phyloP scores from a whole-genome alignment of 1,140 invertebrate genomes.

The Neuroterus valhalla region DNA sequence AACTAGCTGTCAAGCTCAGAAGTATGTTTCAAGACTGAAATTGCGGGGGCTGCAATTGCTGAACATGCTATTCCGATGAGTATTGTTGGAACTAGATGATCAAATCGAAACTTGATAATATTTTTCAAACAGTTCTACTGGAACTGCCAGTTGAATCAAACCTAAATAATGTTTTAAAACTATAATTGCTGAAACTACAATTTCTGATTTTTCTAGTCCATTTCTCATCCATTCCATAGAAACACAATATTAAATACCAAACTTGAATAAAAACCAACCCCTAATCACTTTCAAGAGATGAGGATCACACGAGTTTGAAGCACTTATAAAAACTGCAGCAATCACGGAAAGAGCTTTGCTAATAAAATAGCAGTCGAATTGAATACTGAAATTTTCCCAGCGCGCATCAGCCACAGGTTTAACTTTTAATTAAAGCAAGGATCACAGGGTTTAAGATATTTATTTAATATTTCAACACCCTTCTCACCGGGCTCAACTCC shows the following conservation, averaged over 20 bases:
- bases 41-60: no score
- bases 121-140: no score
- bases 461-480: conserved; percentile 65
- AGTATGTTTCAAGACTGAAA: no score
- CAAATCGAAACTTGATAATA: no score
- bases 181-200: no score
- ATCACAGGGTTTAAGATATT: conserved; percentile 66
- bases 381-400: conserved; percentile 55
- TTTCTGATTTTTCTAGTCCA: no score
- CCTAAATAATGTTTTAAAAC: no score
- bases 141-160: no score
- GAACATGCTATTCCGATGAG: no score
- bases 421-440: conserved; percentile 68
- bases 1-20: no score
- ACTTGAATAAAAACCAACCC: neutral
- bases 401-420: conserved; percentile 59
- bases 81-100: no score
- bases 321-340: neutral
- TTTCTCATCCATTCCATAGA: no score
- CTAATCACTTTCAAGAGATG: neutral
- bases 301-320: neutral
- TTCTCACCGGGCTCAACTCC: conserved; percentile 47
- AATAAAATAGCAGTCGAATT: conserved; percentile 56
- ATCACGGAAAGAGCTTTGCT: conserved; percentile 28
- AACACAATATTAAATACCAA: neutral